A percentile compares a stretch with the other conserved stretches of the same genome.
These are phyloP conservation scores for Gadopsis bispinosus DNA, from an alignment of 2,797 vertebrate species.

Conservation along the genomic window DNA sequence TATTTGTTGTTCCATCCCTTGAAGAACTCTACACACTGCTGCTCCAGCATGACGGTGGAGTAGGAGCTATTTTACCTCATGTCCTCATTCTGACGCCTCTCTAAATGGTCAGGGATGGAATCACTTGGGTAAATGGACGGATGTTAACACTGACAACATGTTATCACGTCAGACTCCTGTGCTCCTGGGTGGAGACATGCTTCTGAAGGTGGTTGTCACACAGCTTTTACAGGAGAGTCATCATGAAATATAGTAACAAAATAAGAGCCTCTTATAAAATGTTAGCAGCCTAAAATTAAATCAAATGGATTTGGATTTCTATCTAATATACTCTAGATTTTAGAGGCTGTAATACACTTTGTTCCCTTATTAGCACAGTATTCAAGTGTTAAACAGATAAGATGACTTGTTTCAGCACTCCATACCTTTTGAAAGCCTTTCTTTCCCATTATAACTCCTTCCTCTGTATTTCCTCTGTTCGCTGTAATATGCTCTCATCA, in stretches of 20 bases:
- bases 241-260: neutral
- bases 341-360: neutral
- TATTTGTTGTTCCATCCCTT: conserved; percentile 64
- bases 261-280: neutral
- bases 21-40: conserved; percentile 28
- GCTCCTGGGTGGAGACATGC: neutral
- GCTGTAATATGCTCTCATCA: neutral
- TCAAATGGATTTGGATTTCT: neutral
- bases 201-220: conserved; percentile 1
- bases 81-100: conserved; percentile 18
- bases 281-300: neutral
- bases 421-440: neutral
- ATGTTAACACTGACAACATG: neutral
- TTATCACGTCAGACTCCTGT: neutral
- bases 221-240: conserved; percentile 1
- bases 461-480: neutral
- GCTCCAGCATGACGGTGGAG: conserved; percentile 16
- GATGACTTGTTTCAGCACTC: neutral
- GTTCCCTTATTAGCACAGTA: neutral
- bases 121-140: conserved; percentile 10
- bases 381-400: neutral
- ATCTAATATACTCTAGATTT: neutral
- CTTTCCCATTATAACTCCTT: neutral
- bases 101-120: conserved; percentile 7
- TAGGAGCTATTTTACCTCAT: conserved; percentile 11